Evolutionary conservation across 2,888 invertebrate species (phyloP), one percentile per base, ranked within the genome.

Genomic region (Acrobasis repandana): DNA sequence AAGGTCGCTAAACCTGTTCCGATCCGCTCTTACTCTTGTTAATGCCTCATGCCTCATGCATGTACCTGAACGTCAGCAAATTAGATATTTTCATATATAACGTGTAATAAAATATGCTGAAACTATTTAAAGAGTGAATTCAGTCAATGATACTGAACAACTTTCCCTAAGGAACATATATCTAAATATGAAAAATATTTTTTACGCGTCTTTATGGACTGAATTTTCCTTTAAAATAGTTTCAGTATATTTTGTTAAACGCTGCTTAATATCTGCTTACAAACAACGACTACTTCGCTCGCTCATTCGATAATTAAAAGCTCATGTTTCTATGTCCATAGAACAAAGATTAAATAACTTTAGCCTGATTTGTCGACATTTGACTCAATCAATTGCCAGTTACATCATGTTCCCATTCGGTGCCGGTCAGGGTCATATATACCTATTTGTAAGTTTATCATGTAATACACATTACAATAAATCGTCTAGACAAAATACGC

Each of bases 11-110:
- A 2, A 48, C 43, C 43, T 14, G 51, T 51, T 51, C 14, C 33
- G n/a, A 14, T 14, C 9, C 6, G n/a, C 51, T 51, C 51, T 51
- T 34, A 51, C 51, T 51, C 33, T 51, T 33, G 34, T 50, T 43
- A 43, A 28, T 28, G 28, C 28, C 28, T 11, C 10, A 14, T n/a
- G n/a, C n/a, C n/a, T n/a, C n/a, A n/a, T n/a, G n/a, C n/a, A n/a
- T n/a, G 3, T 43, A 4, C 14, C 43, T 43, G n/a, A 43, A 43
- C 43, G 14, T 43, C 43, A n/a, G n/a, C 6, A n/a, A 43, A 43
- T 43, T 14, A 43, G 43, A 43, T 43, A 10, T 43, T 43, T 43
- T 43, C 43, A 14, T n/a, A 43, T 43, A 43, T 5, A 28, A 28
- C 28, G 28, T 28, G 4, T 28, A 28, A n/a, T n/a, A n/a, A n/a